Evolutionary conservation across 2,888 invertebrate genomes (phyloP), one percentile per base, ranked within the genome.

Genomic region (Clostera curtula): DNA sequence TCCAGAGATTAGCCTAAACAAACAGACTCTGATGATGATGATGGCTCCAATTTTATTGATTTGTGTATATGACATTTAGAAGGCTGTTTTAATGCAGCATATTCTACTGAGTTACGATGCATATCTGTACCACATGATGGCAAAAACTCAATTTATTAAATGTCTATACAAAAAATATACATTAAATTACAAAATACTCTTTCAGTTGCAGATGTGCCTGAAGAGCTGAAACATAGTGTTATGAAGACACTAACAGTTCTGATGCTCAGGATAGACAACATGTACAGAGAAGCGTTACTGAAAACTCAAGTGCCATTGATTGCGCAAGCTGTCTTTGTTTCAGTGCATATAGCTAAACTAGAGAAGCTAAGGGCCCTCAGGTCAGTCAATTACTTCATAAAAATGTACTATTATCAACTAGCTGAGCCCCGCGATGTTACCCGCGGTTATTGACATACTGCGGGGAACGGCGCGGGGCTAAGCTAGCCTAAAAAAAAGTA

Each of bases 311-410:
- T 86, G 2, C 75, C 87, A 1, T 72, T 88, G 44, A 52, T 93
- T 22, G 89, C 89, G 2, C 89, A 90, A 53, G 87, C 89, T 24
- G 76, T 93, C 22, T 88, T 88, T 45, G 80, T 89, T 1, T 84
- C 88, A 8, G 73, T 90, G 1, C 87, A 89, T 43, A 69, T 93
- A 9, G 89, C 90, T 5, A 88, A 88, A 56, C 64, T 73, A 16
- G 93, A 93, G 57, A 89, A 86, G 56, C 85, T 88, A 19, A 75
- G 85, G 17, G 64, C 84, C 21, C 67, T 93, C 7, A 88, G 90
- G 90, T 92, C 68, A 58, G 49, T 18, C 20, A 5, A 23, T 10
- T 5, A 17, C 4, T 7, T 4, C 1, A 5, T 4, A 9, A 4
- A 12, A 12, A 8, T 19, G n/a, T 19, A 9, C 3, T 7, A 39